phyloP scores from a whole-genome alignment of 2,113 vertebrate genomes.

The Hydropotes inermis region DNA sequence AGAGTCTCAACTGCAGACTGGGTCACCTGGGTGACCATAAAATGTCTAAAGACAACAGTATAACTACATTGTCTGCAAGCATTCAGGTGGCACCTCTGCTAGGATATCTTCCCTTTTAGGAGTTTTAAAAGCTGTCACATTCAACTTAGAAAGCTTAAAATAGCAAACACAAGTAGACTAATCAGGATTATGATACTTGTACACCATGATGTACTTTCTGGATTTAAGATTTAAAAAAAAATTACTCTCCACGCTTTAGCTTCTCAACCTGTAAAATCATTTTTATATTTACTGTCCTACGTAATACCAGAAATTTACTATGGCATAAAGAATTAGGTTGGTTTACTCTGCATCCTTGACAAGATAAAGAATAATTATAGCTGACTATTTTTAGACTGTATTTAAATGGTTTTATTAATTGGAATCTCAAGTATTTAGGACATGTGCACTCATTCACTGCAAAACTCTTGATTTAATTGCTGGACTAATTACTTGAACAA shows the following conservation, averaged over 20 bases:
- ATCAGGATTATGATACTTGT: constrained; percentile 16
- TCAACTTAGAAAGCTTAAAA: constrained; percentile 37
- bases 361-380: constrained; percentile 49
- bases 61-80: neutral
- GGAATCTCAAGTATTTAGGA: constrained; percentile 48
- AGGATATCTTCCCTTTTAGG: neutral
- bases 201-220: neutral
- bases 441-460: constrained; percentile 24
- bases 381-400: constrained; percentile 14
- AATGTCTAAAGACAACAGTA: neutral
- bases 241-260: neutral
- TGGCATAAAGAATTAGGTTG: constrained; percentile 32
- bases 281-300: constrained; percentile 23
- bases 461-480: constrained; percentile 56
- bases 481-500: constrained; percentile 39
- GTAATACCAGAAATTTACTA: constrained; percentile 28
- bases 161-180: neutral
- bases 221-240: neutral
- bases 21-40: neutral
- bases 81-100: neutral
- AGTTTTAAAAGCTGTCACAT: constrained; percentile 31
- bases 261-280: neutral
- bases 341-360: constrained; percentile 31
- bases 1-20: neutral
- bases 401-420: constrained; percentile 49